Base-by-base conservation (phyloP, 1,140 invertebrate species). In the Drosophila subpulchrella region DNA sequence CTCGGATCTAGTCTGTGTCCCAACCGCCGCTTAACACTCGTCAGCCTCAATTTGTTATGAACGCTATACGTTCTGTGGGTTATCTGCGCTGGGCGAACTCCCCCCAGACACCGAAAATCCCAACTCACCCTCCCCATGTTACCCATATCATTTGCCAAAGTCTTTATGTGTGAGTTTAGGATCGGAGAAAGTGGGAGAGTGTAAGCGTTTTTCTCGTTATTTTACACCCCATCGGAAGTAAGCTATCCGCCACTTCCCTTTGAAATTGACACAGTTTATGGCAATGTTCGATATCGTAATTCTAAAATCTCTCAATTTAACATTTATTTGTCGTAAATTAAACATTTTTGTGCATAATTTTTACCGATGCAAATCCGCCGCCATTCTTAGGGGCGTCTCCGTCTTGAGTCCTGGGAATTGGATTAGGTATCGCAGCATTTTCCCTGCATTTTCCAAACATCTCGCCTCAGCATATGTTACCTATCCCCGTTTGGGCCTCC, bases 251-350 rank as follows among this genome's bases (percentile, higher is more conserved):
- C 54, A 39, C 4, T 17, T 6, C 15, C 38, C 46, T n/a, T 42
- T 5, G 47, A 46, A 60, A 60, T 12, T 84, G 76, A 80, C 81
- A 84, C 81, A 76, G 66, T 79, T 76, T 88, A 86, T 85, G 75
- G 41, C 54, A 54, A 30, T 41, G 36, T 58, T 53, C 56, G 47
- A 83, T 88, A 88, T 88, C 83, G 83, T 80, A 76, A 89, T 81
- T 89, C 76, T 68, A 76, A 74, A 88, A 88, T 88, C 83, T 88
- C 83, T 88, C 84, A 88, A 88, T 88, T 88, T 89, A 88, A 88
- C 84, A 88, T 88, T 88, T 88, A 89, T 88, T 88, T 77, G 79
- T 83, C 83, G 84, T 88, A 88, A 88, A 88, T 88, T 88, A 88
- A 79, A 77, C 80, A 78, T 79, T 86, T 73, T 61, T 41, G 8